phyloP scores from a whole-genome alignment of 1,140 invertebrate species.

The Magallana angulata region DNA sequence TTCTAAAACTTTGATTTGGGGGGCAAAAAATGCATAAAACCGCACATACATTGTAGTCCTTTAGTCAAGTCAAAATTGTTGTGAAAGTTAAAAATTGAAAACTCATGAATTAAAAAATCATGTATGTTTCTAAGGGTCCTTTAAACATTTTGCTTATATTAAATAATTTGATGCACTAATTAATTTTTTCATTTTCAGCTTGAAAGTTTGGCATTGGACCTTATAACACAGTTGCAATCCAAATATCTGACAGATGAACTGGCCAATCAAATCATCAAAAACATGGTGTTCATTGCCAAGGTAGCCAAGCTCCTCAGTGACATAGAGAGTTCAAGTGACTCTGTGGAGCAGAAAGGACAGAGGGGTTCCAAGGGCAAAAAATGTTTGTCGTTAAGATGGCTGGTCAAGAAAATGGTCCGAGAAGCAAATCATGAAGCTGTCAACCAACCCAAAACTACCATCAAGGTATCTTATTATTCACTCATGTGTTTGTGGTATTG shows the following conservation, averaged over 20 bases:
- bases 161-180: too few species aligned
- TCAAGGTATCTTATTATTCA: conserved; percentile 78
- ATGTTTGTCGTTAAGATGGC: conserved; percentile 81
- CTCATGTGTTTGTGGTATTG: background rate
- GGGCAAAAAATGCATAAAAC: too few species aligned
- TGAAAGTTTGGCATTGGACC: conserved; percentile 85
- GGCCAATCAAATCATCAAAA: conserved; percentile 83
- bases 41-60: too few species aligned
- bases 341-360: background rate
- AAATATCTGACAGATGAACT: conserved; percentile 68
- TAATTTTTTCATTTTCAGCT: conserved; percentile 73
- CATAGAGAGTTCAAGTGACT: conserved; percentile 48
- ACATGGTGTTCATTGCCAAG: conserved; percentile 86
- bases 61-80: too few species aligned
- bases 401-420: conserved; percentile 85
- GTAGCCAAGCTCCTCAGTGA: conserved; percentile 79
- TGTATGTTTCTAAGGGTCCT: too few species aligned
- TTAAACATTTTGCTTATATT: too few species aligned
- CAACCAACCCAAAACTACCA: conserved; percentile 78
- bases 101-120: too few species aligned
- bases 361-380: conserved; percentile 75
- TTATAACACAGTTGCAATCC: conserved; percentile 86
- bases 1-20: too few species aligned
- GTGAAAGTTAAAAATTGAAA: too few species aligned
- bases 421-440: conserved; percentile 87